Percentiles rank a stretch among this genome's conserved stretches.
Evolutionary conservation across 2,113 vertebrate genomes (phyloP).

Genomic region (Psilopogon haemacephalus): DNA sequence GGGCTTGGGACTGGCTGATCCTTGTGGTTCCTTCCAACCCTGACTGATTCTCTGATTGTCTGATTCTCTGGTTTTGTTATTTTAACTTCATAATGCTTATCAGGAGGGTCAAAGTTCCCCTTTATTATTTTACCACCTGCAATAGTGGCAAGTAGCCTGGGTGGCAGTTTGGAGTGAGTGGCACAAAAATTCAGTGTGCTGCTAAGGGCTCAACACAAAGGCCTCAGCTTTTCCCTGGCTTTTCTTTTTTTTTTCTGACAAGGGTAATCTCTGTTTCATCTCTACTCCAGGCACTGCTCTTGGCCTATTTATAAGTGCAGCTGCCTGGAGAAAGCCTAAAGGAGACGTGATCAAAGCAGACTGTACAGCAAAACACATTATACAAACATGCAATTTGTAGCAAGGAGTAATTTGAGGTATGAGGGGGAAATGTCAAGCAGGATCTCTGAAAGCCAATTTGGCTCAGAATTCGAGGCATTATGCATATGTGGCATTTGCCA

Average conservation of each 20-base stretch:
- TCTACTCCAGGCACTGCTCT: slow-evolving; percentile 15
- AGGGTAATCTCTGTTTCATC: slow-evolving; percentile 14
- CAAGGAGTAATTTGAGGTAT: slow-evolving; percentile 24
- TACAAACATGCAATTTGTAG: slow-evolving; percentile 17
- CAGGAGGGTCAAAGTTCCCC: background rate
- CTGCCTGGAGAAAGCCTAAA: slow-evolving; percentile 47
- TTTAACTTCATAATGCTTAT: background rate
- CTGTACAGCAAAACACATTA: slow-evolving; percentile 37
- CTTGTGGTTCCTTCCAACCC: no score
- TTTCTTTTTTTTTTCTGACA: background rate
- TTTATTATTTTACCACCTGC: background rate
- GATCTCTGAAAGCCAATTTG: slow-evolving; percentile 23
- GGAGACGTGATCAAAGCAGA: slow-evolving; percentile 46
- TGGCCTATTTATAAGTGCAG: slow-evolving; percentile 45
- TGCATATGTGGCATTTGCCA: slow-evolving; percentile 50
- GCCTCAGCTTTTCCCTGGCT: background rate
- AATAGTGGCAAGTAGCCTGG: background rate
- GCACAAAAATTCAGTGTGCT: background rate
- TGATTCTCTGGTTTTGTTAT: background rate
- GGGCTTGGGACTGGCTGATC: no score
- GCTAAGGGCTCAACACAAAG: background rate
- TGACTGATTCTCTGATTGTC: no score
- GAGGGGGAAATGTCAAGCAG: slow-evolving; percentile 42
- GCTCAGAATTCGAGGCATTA: slow-evolving; percentile 30
- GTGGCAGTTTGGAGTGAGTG: background rate